Percentiles rank a stretch among this genome's conserved stretches.
phyloP scores from a whole-genome alignment of 2,113 vertebrate genomes.

The Triplophysa siluroides region DNA sequence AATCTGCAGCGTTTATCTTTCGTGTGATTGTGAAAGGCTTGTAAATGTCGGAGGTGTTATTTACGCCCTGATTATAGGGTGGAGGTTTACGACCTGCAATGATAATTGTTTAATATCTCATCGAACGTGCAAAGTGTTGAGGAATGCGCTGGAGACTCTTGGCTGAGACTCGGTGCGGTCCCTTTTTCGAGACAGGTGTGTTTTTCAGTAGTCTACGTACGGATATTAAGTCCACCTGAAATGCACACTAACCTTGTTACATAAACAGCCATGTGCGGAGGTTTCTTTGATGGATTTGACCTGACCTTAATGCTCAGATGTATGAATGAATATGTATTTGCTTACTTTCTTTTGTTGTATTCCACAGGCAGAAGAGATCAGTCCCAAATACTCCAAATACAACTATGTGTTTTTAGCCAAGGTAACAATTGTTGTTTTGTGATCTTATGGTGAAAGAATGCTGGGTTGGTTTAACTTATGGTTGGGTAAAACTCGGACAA shows the following conservation, averaged over 20 bases:
- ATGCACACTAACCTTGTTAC: background rate
- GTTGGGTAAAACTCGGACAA: too few species aligned
- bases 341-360: conserved; percentile 23
- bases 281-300: background rate
- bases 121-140: conserved; percentile 19
- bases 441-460: background rate
- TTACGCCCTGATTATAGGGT: conserved; percentile 28
- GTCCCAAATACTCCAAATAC: conserved; percentile 85
- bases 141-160: background rate
- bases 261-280: background rate
- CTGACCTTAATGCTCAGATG: background rate
- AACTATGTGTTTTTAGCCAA: conserved; percentile 94
- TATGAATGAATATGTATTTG: background rate
- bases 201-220: conserved; percentile 14
- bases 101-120: conserved; percentile 38
- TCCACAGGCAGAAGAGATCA: conserved; percentile 88
- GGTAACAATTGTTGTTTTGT: conserved; percentile 71
- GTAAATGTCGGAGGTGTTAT: conserved; percentile 13
- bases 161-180: background rate
- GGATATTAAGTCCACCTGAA: background rate
- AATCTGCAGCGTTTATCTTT: conserved; percentile 16
- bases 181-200: conserved; percentile 3
- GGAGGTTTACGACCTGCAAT: conserved; percentile 18
- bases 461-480: too few species aligned
- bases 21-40: conserved; percentile 17